These are phyloP conservation scores for Carlito syrichta DNA, from an alignment of 2,113 vertebrate species.

Conservation along the genomic window DNA sequence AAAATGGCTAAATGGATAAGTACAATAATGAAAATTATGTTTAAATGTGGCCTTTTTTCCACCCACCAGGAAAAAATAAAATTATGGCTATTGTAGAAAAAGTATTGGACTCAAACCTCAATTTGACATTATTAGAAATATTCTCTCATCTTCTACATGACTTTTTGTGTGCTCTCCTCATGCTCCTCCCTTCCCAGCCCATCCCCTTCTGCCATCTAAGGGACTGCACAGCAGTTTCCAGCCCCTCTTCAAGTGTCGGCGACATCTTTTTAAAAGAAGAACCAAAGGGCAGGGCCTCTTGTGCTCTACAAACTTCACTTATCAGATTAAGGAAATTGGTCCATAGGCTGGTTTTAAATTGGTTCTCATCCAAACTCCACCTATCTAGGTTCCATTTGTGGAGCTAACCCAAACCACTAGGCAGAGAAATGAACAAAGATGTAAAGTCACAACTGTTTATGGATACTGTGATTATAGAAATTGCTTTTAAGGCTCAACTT, in stretches of 20 bases:
- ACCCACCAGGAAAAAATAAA: neutral
- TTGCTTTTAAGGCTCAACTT: neutral
- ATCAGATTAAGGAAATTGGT: neutral
- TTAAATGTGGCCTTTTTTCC: neutral
- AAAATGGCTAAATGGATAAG: neutral
- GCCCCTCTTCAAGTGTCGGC: neutral
- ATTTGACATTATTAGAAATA: neutral
- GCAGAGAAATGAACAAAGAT: neutral
- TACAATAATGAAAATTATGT: neutral
- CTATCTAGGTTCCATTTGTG: neutral
- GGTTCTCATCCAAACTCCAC: neutral
- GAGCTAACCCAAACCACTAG: neutral
- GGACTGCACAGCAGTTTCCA: neutral
- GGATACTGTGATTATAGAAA: neutral
- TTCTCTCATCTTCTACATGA: neutral
- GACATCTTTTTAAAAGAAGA: neutral
- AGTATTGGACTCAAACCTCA: neutral
- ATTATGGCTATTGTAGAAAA: neutral
- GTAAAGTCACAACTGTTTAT: neutral
- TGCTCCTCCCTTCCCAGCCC: neutral
- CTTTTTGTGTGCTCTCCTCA: neutral
- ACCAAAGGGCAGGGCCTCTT: neutral
- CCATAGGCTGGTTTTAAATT: neutral
- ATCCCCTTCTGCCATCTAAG: neutral
- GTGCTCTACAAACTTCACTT: neutral